Base-by-base conservation (phyloP, 2,888 invertebrate genomes). In the Cephus runcator region DNA sequence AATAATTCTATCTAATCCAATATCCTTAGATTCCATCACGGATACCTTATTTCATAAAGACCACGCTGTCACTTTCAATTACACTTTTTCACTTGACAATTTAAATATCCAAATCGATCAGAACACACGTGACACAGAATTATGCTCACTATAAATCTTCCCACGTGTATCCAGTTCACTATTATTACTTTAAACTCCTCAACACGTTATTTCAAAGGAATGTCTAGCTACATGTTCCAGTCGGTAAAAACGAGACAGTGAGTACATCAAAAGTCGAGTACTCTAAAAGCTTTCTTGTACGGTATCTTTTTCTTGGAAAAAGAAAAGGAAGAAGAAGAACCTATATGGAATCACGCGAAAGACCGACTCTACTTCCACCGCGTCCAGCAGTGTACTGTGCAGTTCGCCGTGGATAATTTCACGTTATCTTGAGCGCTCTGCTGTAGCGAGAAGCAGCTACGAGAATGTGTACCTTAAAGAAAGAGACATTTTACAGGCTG, bases 301-400 rank as follows among this genome's bases (percentile, higher is more conserved):
- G 69, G 56, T 56, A 56, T 56, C 56, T 56, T 56, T 56, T 15
- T 56, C 56, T 23, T 15, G 35, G 30, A 69, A 71, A 12, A 73
- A 30, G 30, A 23, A 34, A 71, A n/a, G 71, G 69, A 75, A 76
- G 40, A 34, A 23, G 69, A 34, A 73, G 56, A 23, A 56, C 56
- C 56, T 56, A 23, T 56, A 56, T 56, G 56, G 56, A 56, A 56
- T 56, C 56, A 56, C 56, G 23, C 56, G 56, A 56, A 56, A 56
- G 56, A 23, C 23, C 23, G 56, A 56, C 56, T 56, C 56, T 9
- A 56, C 23, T 56, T 56, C 56, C 23, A 35, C 40, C 75, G 68
- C 86, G 82, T 83, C 80, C 81, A 79, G 83, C 81, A 82, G 80
- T 79, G 73, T 83, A 85, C 85, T 85, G 85, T 83, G 78, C 79